Conservation (phyloP, 2,797 vertebrate species). For the Alauda arvensis region DNA sequence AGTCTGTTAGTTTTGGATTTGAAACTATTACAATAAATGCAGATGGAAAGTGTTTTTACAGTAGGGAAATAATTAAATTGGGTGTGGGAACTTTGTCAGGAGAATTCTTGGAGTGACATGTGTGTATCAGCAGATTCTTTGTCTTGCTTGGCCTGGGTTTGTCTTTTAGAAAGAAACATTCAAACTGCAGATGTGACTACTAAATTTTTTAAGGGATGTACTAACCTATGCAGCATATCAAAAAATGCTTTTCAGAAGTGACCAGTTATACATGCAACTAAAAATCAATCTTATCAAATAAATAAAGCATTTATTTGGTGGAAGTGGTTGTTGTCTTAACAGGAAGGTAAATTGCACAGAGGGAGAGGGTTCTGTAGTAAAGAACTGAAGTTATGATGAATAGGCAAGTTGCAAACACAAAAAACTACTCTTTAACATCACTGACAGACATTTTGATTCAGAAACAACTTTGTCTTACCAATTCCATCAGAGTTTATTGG, state of each 20-base stretch:
- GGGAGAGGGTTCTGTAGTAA: neutral
- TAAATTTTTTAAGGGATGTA: slow-evolving; percentile 5
- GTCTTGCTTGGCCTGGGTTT: slow-evolving; percentile 66
- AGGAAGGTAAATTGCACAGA: neutral
- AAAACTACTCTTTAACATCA: neutral
- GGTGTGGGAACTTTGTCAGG: slow-evolving; percentile 72
- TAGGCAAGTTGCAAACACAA: neutral
- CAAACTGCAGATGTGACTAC: slow-evolving; percentile 55
- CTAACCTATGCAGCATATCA: neutral
- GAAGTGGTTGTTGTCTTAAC: neutral
- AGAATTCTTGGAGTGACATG: slow-evolving; percentile 75
- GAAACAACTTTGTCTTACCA: neutral
- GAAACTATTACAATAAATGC: slow-evolving; percentile 73
- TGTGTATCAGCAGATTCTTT: slow-evolving; percentile 77
- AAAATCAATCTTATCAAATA: neutral
- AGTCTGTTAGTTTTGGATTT: slow-evolving; percentile 76
- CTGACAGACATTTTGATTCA: neutral
- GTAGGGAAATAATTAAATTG: slow-evolving; percentile 79
- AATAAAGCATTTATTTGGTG: neutral
- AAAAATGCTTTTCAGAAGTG: slow-evolving; percentile 16
- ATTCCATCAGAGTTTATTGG: neutral
- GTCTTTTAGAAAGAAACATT: slow-evolving; percentile 57
- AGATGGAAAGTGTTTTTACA: slow-evolving; percentile 77
- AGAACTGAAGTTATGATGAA: neutral
- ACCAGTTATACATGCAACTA: neutral